Percentiles rank a stretch among this genome's conserved stretches.
These are phyloP conservation scores for Marmota flaviventris DNA, from an alignment of 2,113 vertebrate species.

Conservation along the genomic window DNA sequence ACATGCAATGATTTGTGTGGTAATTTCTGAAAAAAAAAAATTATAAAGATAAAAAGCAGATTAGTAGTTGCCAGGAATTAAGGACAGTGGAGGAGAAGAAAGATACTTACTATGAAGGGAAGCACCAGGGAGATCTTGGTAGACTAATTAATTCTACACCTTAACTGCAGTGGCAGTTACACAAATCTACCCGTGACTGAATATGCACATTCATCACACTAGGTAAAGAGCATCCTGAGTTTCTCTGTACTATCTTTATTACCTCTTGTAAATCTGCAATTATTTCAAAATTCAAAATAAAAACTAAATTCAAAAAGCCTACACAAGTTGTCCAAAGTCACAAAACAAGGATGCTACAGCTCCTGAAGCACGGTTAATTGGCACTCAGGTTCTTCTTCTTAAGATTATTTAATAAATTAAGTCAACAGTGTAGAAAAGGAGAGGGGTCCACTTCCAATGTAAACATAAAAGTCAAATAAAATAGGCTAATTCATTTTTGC, in stretches of 20 bases:
- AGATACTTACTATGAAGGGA: background rate
- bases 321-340: background rate
- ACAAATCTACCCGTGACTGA: background rate
- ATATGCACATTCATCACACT: background rate
- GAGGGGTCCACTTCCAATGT: background rate
- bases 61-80: background rate
- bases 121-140: background rate
- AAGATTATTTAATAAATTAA: slow-evolving; percentile 57
- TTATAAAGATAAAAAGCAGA: background rate
- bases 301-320: background rate
- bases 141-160: background rate
- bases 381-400: background rate
- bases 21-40: background rate
- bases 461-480: slow-evolving; percentile 65
- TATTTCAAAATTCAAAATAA: slow-evolving; percentile 29
- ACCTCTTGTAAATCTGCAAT: background rate
- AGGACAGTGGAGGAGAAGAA: too few species aligned
- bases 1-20: background rate
- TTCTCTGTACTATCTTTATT: background rate
- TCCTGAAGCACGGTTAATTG: background rate
- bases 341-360: background rate
- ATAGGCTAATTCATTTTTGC: slow-evolving; percentile 51
- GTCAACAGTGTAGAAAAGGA: background rate
- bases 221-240: background rate
- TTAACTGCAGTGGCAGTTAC: background rate